Percentiles rank a stretch among this genome's conserved stretches.
Evolutionary conservation across 2,797 vertebrate species (phyloP).

Genomic region (Neosilurus mollespiculum): DNA sequence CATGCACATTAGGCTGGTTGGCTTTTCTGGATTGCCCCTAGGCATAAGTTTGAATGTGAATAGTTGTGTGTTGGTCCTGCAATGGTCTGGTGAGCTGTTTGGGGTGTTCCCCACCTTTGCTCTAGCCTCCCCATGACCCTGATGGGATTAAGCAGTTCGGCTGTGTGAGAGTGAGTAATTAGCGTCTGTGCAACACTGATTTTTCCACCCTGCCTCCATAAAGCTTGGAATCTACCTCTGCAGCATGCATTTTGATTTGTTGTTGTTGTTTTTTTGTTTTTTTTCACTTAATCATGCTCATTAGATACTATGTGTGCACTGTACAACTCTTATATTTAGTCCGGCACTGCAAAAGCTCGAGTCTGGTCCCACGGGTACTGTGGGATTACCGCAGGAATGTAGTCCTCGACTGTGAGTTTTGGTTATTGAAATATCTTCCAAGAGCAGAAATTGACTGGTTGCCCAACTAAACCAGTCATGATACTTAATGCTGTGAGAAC

Average conservation of each 20-base stretch:
- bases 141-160: too few species aligned
- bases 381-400: slow-evolving; percentile 3
- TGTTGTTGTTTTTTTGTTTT: not conserved
- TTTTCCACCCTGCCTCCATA: not conserved
- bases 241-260: not conserved
- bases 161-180: too few species aligned
- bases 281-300: not conserved
- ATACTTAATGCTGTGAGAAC: slow-evolving; percentile 26
- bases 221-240: not conserved
- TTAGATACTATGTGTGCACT: not conserved
- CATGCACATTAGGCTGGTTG: too few species aligned
- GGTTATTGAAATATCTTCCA: slow-evolving; percentile 6
- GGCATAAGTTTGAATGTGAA: too few species aligned
- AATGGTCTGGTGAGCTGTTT: too few species aligned
- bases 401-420: slow-evolving; percentile 5
- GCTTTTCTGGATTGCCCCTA: too few species aligned
- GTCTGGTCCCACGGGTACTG: not conserved
- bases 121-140: too few species aligned
- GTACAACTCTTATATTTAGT: not conserved
- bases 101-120: too few species aligned
- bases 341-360: not conserved
- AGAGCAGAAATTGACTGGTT: slow-evolving; percentile 1
- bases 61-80: too few species aligned
- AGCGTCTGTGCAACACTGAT: not conserved
- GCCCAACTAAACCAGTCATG: slow-evolving; percentile 9